Evolutionary conservation across 2,113 vertebrate genomes (phyloP).

Genomic region (Rissa tridactyla): DNA sequence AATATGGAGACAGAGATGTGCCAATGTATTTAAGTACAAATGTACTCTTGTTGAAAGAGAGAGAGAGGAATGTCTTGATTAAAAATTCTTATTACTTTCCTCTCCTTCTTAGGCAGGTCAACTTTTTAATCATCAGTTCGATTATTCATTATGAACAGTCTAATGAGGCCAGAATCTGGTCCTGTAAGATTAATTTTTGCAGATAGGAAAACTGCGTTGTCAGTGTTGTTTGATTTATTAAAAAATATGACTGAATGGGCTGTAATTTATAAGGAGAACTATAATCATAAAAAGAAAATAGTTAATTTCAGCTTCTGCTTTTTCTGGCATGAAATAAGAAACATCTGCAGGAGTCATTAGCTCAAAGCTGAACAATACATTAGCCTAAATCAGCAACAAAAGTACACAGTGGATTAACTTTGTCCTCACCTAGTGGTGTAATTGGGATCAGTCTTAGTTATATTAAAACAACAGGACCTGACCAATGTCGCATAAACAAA

Average conservation of each 20-base stretch:
- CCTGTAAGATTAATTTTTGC: slow-evolving; percentile 43
- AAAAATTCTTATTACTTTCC: not conserved
- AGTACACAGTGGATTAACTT: slow-evolving; percentile 9
- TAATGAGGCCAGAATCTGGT: slow-evolving; percentile 62
- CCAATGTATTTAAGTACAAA: not conserved
- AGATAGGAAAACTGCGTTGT: slow-evolving; percentile 59
- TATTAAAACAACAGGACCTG: not conserved
- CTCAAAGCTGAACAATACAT: not conserved
- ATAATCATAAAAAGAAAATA: slow-evolving; percentile 64
- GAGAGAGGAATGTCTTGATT: not conserved
- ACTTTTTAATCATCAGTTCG: slow-evolving; percentile 27
- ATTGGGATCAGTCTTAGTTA: slow-evolving; percentile 10
- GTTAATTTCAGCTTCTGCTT: slow-evolving; percentile 65
- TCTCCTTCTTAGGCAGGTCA: not conserved
- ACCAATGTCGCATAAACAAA: not conserved
- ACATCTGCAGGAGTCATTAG: slow-evolving; percentile 59
- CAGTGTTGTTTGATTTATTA: slow-evolving; percentile 60
- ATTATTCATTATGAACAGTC: slow-evolving; percentile 2
- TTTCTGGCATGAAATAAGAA: slow-evolving; percentile 58
- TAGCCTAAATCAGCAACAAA: slow-evolving; percentile 27
- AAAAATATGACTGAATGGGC: slow-evolving; percentile 42
- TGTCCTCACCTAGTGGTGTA: not conserved
- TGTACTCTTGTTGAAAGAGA: not conserved
- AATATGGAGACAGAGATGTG: not conserved
- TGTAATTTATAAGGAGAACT: slow-evolving; percentile 53